Percentiles rank a stretch among this genome's conserved stretches.
Evolutionary conservation across 2,888 invertebrate genomes (phyloP).

Genomic region (Dicyrtoma fusca): DNA sequence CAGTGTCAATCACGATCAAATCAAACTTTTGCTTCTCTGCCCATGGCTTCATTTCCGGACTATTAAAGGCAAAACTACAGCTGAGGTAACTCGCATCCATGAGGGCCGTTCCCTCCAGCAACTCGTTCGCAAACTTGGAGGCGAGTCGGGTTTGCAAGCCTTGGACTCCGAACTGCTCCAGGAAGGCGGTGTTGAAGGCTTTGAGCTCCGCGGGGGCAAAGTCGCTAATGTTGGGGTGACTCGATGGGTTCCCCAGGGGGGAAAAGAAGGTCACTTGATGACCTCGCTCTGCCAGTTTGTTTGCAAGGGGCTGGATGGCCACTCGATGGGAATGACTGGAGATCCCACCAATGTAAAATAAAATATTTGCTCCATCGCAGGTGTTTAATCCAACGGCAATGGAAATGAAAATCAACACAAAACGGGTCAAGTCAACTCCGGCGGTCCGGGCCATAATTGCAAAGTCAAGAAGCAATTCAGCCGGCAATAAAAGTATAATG

Average conservation of each 20-base stretch:
- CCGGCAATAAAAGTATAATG: too few relatives aligned
- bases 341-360: slow-evolving; percentile 21
- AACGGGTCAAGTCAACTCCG: too few relatives aligned
- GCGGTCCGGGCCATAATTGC: too few relatives aligned
- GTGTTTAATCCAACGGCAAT: neutral
- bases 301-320: neutral
- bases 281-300: neutral
- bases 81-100: slow-evolving; percentile 7
- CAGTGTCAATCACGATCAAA: slow-evolving; percentile 31
- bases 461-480: too few relatives aligned
- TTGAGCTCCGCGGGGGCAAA: slow-evolving; percentile 12
- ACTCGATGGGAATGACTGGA: slow-evolving; percentile 20
- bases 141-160: slow-evolving; percentile 16
- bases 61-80: slow-evolving; percentile 8
- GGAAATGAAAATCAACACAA: neutral
- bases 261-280: slow-evolving; percentile 9
- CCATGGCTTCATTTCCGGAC: slow-evolving; percentile 33
- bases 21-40: slow-evolving; percentile 27
- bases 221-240: neutral
- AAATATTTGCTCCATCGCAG: slow-evolving; percentile 15
- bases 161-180: slow-evolving; percentile 20
- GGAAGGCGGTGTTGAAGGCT: slow-evolving; percentile 8
- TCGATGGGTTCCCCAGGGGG: neutral
- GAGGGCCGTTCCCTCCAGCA: slow-evolving; percentile 11
- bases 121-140: slow-evolving; percentile 17